Evolutionary conservation across 1,140 invertebrate genomes (phyloP), one percentile per base, ranked within the genome.

Genomic region (Solen grandis): DNA sequence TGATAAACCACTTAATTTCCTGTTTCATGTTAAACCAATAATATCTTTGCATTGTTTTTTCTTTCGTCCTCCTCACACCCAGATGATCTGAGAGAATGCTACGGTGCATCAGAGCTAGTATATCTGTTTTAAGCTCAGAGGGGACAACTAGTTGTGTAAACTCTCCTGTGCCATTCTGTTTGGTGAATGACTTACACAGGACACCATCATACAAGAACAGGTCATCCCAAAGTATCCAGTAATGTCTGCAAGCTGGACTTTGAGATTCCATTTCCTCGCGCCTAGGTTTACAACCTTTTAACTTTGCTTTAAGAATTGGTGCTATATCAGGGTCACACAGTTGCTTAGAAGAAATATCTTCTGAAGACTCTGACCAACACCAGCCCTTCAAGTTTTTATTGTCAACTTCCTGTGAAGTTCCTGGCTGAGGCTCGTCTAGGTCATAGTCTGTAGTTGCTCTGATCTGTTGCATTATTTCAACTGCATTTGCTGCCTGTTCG

Each of bases 61-160:
- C 70, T 62, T 74, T 74, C 8, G 70, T 74, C 50, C 62, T 59
- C 1, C 29, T 57, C 13, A 60, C 57, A 0, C 54, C 70, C 5
- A 74, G 38, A 35, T 74, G 70, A 22, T 57, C 70, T 5, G 70
- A 59, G 13, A 70, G 10, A 35, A 74, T 5, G 19, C 55, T 62
- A 31, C 29, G 29, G 31, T 74, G 70, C 59, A 74, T 62, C 16
- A 41, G 55, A 19, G 13, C 38, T 1, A 70, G 16, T 2, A 57
- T 57, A n/a, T 57, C 54, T 8, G 3, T 16, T n/a, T 22, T 31
- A 31, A 70, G 13, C 4, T 54, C 4, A 41, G 5, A 22, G 14
- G 68, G 50, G 4, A 57, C 16, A 8, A 70, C 22, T 5, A 70
- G 3, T 35, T 70, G 68, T 4, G 1, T 55, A 55, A 36, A 31